A percentile compares a stretch with the other conserved stretches of the same genome.
Conservation (phyloP, 2,113 vertebrate genomes). For the Toxotes jaculatrix region DNA sequence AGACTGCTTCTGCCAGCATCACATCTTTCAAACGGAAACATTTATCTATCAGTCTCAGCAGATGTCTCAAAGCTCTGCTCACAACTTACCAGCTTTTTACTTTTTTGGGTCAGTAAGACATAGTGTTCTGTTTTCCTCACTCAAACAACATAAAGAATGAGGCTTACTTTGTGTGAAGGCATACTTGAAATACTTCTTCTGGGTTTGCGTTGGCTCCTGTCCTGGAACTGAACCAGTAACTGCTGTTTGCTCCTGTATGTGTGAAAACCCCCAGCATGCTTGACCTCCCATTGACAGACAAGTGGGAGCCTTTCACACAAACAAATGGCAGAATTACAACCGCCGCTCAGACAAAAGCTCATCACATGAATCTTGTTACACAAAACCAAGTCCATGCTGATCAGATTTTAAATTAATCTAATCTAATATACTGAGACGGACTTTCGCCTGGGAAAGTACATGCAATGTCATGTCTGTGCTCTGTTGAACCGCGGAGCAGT, state of each 20-base stretch:
- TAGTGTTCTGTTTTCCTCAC: constrained; percentile 31
- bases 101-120: constrained; percentile 19
- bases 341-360: constrained; percentile 50
- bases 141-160: constrained; percentile 42
- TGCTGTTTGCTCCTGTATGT: constrained; percentile 54
- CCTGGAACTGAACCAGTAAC: constrained; percentile 46
- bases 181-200: constrained; percentile 61
- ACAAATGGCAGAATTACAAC: constrained; percentile 55
- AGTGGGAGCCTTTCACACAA: constrained; percentile 58
- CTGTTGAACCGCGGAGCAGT: background rate
- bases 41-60: constrained; percentile 48
- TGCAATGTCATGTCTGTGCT: constrained; percentile 17
- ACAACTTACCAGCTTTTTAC: background rate
- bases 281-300: constrained; percentile 67
- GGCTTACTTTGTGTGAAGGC: constrained; percentile 35
- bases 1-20: constrained; percentile 47
- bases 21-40: constrained; percentile 47
- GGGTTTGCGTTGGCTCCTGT: constrained; percentile 55
- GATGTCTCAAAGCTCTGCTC: constrained; percentile 34
- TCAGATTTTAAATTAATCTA: constrained; percentile 60
- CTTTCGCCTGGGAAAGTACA: constrained; percentile 42
- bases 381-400: constrained; percentile 27
- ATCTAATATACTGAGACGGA: constrained; percentile 36
- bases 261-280: constrained; percentile 61
- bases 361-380: constrained; percentile 60